Conservation (phyloP, 37 sponge, comb jelly and placozoan genomes). For the Aplysina aerophoba region DNA sequence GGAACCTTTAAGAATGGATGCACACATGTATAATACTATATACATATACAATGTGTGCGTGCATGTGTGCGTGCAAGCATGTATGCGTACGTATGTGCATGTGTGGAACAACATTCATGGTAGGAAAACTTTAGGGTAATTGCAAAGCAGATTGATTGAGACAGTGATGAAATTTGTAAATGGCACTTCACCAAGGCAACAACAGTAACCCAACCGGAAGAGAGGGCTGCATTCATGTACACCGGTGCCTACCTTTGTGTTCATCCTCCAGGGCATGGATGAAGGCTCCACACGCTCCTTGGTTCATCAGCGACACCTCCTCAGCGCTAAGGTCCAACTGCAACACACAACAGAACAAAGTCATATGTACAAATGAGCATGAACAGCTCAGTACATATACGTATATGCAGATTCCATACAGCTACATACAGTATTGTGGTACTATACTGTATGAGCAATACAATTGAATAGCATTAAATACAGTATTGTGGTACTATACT, state of each 20-base stretch:
- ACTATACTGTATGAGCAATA: too few species aligned
- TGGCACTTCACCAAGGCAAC: too few species aligned
- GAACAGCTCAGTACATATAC: too few species aligned
- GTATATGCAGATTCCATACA: too few species aligned
- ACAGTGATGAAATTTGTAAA: too few species aligned
- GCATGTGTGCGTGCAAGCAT: background rate
- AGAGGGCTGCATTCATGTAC: background rate
- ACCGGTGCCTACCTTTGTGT: constrained; percentile 60
- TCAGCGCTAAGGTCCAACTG: constrained; percentile 67
- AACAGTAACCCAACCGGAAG: too few species aligned
- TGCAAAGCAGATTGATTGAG: too few species aligned
- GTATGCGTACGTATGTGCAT: constrained; percentile 40
- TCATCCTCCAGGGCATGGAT: constrained; percentile 95
- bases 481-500: too few species aligned
- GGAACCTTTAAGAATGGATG: background rate
- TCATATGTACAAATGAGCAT: too few species aligned
- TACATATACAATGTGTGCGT: background rate
- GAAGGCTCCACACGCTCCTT: constrained; percentile 95
- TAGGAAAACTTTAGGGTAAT: too few species aligned
- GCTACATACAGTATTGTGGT: too few species aligned
- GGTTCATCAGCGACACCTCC: constrained; percentile 64
- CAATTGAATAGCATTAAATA: too few species aligned
- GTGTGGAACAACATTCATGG: background rate
- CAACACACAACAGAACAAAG: constrained; percentile 12
- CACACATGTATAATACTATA: background rate